phyloP scores from a whole-genome alignment of 2,797 vertebrate genomes.

The Ctenosaura bakeri region DNA sequence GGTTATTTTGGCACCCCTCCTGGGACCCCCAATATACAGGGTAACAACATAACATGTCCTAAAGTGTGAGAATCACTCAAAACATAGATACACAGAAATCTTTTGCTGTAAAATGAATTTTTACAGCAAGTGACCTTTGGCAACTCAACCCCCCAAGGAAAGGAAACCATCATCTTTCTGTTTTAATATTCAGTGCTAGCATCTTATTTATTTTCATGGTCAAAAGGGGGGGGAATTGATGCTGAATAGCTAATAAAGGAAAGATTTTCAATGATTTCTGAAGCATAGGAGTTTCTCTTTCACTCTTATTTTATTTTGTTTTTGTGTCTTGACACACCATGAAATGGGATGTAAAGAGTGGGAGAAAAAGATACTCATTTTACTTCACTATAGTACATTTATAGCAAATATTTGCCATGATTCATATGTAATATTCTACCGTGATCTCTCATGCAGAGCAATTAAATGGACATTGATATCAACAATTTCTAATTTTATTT shows the following conservation, averaged over 20 bases:
- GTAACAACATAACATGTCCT: background rate
- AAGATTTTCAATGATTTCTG: background rate
- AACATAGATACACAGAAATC: background rate
- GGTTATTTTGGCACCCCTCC: too few relatives aligned
- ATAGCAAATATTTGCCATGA: slow-evolving; percentile 51
- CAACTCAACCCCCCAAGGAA: background rate
- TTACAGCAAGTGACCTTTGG: background rate
- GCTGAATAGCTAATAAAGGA: background rate
- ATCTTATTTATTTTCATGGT: background rate
- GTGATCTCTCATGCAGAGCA: slow-evolving; percentile 39
- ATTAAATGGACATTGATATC: slow-evolving; percentile 60
- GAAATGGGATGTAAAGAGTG: slow-evolving; percentile 24
- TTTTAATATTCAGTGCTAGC: background rate
- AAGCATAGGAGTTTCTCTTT: background rate
- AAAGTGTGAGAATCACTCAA: background rate
- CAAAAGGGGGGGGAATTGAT: background rate
- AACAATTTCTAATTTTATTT: slow-evolving; percentile 55
- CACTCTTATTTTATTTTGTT: background rate
- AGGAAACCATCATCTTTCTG: background rate
- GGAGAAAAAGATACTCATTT: background rate
- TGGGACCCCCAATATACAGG: too few relatives aligned
- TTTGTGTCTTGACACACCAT: slow-evolving; percentile 34
- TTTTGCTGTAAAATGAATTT: background rate
- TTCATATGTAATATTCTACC: slow-evolving; percentile 55
- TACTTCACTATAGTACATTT: slow-evolving; percentile 41